A percentile compares a stretch with the other conserved stretches of the same genome.
phyloP scores from a whole-genome alignment of 1,140 invertebrate genomes.

The Leptinotarsa undecemlineata region DNA sequence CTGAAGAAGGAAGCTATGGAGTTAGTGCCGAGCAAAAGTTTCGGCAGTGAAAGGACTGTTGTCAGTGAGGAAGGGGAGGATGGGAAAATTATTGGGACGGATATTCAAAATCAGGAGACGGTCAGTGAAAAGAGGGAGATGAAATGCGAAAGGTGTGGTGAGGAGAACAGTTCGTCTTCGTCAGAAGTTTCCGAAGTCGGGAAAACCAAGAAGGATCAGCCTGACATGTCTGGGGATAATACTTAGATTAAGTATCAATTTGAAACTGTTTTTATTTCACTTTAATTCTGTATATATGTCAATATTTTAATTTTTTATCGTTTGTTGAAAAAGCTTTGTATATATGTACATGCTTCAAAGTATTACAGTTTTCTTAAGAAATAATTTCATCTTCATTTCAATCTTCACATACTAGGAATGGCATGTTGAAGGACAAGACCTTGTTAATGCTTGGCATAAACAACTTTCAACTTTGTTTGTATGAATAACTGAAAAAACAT shows the following conservation, averaged over 20 bases:
- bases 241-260: slow-evolving; percentile 28
- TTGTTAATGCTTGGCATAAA: too few species aligned
- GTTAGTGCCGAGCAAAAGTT: background rate
- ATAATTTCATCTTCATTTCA: too few species aligned
- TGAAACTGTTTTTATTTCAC: slow-evolving; percentile 16
- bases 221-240: slow-evolving; percentile 28
- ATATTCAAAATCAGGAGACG: background rate
- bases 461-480: too few species aligned
- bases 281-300: slow-evolving; percentile 35
- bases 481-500: too few species aligned
- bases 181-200: background rate
- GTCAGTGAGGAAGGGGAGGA: background rate
- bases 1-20: slow-evolving; percentile 24
- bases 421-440: too few species aligned
- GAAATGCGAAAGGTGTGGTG: background rate
- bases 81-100: background rate
- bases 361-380: slow-evolving; percentile 34
- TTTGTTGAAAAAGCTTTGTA: slow-evolving; percentile 31
- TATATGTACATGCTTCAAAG: slow-evolving; percentile 28
- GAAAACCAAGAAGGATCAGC: background rate
- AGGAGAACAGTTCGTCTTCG: background rate
- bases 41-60: slow-evolving; percentile 6
- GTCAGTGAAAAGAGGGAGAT: background rate
- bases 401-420: too few species aligned
- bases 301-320: slow-evolving; percentile 20